Percentiles rank a stretch among this genome's conserved stretches.
Evolutionary conservation across 2,113 vertebrate species (phyloP).

Genomic region (Harpagus bidentatus): DNA sequence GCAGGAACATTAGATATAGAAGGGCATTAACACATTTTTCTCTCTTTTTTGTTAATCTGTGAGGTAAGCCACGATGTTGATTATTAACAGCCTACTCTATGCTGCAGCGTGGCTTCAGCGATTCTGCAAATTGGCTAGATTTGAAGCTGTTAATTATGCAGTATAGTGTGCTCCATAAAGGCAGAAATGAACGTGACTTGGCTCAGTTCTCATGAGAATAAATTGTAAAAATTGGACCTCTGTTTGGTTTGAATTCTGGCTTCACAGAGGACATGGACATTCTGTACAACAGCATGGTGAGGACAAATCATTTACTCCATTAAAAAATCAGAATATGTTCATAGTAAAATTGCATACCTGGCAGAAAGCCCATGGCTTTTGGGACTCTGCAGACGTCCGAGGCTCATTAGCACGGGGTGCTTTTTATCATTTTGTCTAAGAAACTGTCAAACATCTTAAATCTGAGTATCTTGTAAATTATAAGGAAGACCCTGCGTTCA

Average conservation of each 20-base stretch:
- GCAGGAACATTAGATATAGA: neutral
- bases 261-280: neutral
- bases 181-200: slow-evolving; percentile 30
- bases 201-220: slow-evolving; percentile 3
- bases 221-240: slow-evolving; percentile 18
- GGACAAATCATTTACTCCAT: neutral
- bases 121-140: slow-evolving; percentile 10
- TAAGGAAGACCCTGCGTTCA: neutral
- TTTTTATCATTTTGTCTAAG: neutral
- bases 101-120: neutral
- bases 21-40: neutral
- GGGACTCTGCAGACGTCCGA: neutral
- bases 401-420: neutral
- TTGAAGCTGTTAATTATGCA: slow-evolving; percentile 19
- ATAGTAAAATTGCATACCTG: neutral
- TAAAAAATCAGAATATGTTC: neutral
- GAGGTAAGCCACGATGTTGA: neutral
- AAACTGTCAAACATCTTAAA: neutral
- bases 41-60: neutral
- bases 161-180: neutral
- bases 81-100: neutral
- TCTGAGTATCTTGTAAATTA: neutral
- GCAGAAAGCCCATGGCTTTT: neutral
- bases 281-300: neutral
- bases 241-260: slow-evolving; percentile 5